These are phyloP conservation scores for Eleutherodactylus coqui DNA, from an alignment of 2,797 vertebrate genomes.

Conservation along the genomic window DNA sequence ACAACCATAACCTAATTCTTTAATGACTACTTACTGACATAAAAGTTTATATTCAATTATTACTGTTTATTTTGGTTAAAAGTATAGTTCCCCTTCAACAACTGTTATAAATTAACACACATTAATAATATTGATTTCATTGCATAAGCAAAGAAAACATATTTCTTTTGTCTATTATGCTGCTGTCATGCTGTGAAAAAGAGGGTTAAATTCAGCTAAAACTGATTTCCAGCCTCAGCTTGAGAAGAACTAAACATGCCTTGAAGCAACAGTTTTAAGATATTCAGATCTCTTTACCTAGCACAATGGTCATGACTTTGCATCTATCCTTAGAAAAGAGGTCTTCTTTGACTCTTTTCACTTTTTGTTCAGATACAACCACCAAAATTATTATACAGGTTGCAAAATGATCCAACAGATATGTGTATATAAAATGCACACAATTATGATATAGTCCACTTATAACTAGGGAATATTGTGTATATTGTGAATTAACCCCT, in stretches of 20 bases:
- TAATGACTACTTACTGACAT: not conserved
- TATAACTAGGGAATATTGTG: too few relatives aligned
- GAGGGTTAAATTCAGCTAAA: slow-evolving; percentile 36
- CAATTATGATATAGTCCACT: not conserved
- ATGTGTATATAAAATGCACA: not conserved
- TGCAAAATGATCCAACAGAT: not conserved
- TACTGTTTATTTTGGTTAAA: too few relatives aligned
- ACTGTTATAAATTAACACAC: not conserved
- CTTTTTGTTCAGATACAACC: not conserved
- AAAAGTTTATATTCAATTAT: not conserved
- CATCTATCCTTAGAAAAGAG: slow-evolving; percentile 32
- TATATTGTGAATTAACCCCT: not conserved
- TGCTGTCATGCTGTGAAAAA: too few relatives aligned
- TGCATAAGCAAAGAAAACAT: not conserved
- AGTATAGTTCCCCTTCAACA: not conserved
- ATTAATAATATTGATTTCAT: not conserved
- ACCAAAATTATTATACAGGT: slow-evolving; percentile 1
- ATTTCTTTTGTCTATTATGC: not conserved
- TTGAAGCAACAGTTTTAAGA: slow-evolving; percentile 29
- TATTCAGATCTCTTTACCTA: slow-evolving; percentile 41
- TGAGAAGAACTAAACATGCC: slow-evolving; percentile 27
- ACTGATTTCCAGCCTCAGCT: slow-evolving; percentile 16
- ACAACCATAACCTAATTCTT: not conserved
- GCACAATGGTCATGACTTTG: slow-evolving; percentile 38
- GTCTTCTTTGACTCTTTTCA: slow-evolving; percentile 25